Evolutionary conservation across 2,888 invertebrate species (phyloP), one percentile per base, ranked within the genome.

Genomic region (Drosophila quinaria): DNA sequence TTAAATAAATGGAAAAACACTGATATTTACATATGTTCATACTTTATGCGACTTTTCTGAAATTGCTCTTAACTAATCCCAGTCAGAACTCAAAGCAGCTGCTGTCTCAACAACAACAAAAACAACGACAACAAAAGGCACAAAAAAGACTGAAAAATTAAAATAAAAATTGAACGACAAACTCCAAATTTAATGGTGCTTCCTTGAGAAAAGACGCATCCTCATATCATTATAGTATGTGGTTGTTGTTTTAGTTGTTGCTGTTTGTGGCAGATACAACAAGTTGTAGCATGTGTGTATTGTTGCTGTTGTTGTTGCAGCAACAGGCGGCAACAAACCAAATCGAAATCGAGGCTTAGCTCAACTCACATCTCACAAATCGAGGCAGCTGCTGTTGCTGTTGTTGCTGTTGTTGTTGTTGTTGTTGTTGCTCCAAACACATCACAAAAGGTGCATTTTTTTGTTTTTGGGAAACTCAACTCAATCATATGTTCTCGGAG

Each of bases 401-500:
- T n/a, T n/a, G n/a, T n/a, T n/a, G 71, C 77, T 52, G 74, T 71
- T 65, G 80, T 74, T 29, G 29, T 8, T n/a, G n/a, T n/a, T 25
- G 25, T 4, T 25, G 25, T 19, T 64, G 72, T 72, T 68, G 59
- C 69, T 68, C 71, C 51, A 64, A 65, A 58, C 69, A 70, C 58
- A 64, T 25, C 60, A 66, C 72, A 83, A 84, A 84, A 84, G 84
- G 84, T 87, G 84, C 73, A 84, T 86, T 76, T 47, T 64, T 54
- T 62, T 41, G 25, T 25, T 73, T 82, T 84, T 70, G 65, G 72
- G 72, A 69, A 78, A 75, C 74, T 85, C 85, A 85, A 87, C 76
- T 86, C 85, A 86, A 87, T 85, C 85, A 85, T 87, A 85, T 85
- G 85, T 87, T 85, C 85, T 74, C 65, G 29, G 49, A 68, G 55